A percentile compares a stretch with the other conserved stretches of the same genome.
Conservation (phyloP, 2,797 vertebrate species). For the Acanthurus tractus region DNA sequence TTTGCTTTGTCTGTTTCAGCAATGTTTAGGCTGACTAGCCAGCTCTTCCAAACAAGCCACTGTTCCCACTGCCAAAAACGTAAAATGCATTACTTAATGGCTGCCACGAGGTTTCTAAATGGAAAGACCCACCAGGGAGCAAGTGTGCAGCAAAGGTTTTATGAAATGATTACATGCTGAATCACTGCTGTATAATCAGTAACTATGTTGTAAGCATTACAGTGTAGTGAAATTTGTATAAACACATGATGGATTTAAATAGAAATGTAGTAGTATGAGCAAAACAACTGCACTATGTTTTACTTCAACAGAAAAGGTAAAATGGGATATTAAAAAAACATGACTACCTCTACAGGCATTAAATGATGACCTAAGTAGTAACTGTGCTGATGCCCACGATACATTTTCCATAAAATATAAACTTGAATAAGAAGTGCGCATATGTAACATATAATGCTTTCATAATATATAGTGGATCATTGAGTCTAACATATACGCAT, state of each 20-base stretch:
- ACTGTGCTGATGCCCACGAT: neutral
- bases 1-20: slow-evolving; percentile 38
- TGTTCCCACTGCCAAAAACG: slow-evolving; percentile 42
- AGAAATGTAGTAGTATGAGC: neutral
- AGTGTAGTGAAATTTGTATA: neutral
- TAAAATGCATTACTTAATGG: slow-evolving; percentile 43
- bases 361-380: neutral
- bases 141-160: slow-evolving; percentile 12
- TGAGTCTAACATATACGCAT: slow-evolving; percentile 1
- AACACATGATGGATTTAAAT: neutral
- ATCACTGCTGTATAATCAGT: neutral
- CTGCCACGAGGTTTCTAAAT: slow-evolving; percentile 28
- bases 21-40: neutral
- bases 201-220: neutral
- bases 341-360: neutral
- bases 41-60: slow-evolving; percentile 34
- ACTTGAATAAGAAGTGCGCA: neutral
- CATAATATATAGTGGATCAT: neutral
- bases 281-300: neutral
- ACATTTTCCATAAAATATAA: neutral
- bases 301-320: neutral
- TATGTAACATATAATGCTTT: neutral
- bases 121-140: slow-evolving; percentile 40
- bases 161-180: slow-evolving; percentile 2
- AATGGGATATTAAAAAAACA: neutral